These are phyloP conservation scores for Psammodynastes pulverulentus DNA, from an alignment of 2,113 vertebrate species.

Conservation along the genomic window DNA sequence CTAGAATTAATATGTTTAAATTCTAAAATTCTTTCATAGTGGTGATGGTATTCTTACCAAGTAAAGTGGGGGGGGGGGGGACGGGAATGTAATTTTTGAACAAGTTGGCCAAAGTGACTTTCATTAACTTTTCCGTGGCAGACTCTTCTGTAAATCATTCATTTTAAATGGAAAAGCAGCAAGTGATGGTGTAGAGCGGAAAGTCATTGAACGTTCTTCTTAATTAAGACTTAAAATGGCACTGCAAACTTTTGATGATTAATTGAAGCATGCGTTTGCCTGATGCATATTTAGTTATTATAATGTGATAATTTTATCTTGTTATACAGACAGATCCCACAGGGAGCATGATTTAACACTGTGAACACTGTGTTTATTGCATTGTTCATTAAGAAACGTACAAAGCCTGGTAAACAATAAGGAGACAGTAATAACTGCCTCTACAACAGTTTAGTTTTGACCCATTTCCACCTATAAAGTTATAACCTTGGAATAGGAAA, in stretches of 20 bases:
- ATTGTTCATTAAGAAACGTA: slow-evolving; percentile 70
- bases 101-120: slow-evolving; percentile 54
- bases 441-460: slow-evolving; percentile 35
- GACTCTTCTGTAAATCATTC: slow-evolving; percentile 59
- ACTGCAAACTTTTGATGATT: slow-evolving; percentile 76
- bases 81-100: slow-evolving; percentile 21
- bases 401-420: slow-evolving; percentile 57
- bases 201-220: slow-evolving; percentile 60
- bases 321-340: slow-evolving; percentile 72
- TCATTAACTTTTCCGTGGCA: slow-evolving; percentile 50
- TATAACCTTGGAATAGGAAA: slow-evolving; percentile 43
- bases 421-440: slow-evolving; percentile 53
- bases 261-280: slow-evolving; percentile 77
- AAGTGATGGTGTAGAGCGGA: not conserved
- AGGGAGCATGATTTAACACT: slow-evolving; percentile 73
- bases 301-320: slow-evolving; percentile 82
- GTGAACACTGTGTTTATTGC: slow-evolving; percentile 65
- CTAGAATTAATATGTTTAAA: slow-evolving; percentile 26
- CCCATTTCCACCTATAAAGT: slow-evolving; percentile 44
- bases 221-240: slow-evolving; percentile 76
- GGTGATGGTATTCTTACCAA: not conserved
- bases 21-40: not conserved
- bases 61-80: not conserved
- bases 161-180: slow-evolving; percentile 48
- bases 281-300: slow-evolving; percentile 79